These are phyloP conservation scores for Mantis religiosa DNA, from an alignment of 2,888 invertebrate genomes.

Conservation along the genomic window DNA sequence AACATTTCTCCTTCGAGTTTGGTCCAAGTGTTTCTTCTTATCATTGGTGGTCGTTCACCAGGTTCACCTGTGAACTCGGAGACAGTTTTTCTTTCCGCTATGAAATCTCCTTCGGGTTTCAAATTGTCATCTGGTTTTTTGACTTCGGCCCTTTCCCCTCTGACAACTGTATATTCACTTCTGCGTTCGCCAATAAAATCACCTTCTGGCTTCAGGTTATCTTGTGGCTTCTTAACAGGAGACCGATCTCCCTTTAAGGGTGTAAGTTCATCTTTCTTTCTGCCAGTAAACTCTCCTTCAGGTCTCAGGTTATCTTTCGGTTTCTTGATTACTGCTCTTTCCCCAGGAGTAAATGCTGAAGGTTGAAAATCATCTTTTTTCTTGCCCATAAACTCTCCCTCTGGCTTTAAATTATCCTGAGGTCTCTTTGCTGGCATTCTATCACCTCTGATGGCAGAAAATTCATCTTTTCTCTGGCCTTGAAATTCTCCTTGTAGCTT, in stretches of 20 bases:
- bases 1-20: slow-evolving; percentile 71
- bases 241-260: slow-evolving; percentile 42
- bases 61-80: slow-evolving; percentile 66
- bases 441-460: slow-evolving; percentile 36
- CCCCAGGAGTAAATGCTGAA: slow-evolving; percentile 46
- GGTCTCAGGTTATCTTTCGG: slow-evolving; percentile 57
- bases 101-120: slow-evolving; percentile 38
- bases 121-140: slow-evolving; percentile 39
- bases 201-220: slow-evolving; percentile 47
- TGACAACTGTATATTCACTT: slow-evolving; percentile 29
- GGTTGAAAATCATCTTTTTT: slow-evolving; percentile 41
- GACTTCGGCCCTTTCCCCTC: slow-evolving; percentile 17
- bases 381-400: slow-evolving; percentile 54
- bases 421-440: slow-evolving; percentile 39
- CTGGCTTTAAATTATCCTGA: slow-evolving; percentile 51
- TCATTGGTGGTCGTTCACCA: slow-evolving; percentile 58
- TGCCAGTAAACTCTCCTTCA: slow-evolving; percentile 37
- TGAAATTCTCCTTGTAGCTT: slow-evolving; percentile 36
- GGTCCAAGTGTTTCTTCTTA: slow-evolving; percentile 72
- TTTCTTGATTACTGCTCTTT: slow-evolving; percentile 56
- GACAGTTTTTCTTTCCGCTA: slow-evolving; percentile 67
- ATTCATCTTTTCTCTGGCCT: slow-evolving; percentile 38
- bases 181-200: slow-evolving; percentile 46
- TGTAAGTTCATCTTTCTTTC: slow-evolving; percentile 26
- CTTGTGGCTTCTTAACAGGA: slow-evolving; percentile 34